Evolutionary conservation across 2,888 invertebrate species (phyloP), one percentile per base, ranked within the genome.

Genomic region (Orchesella flavescens): DNA sequence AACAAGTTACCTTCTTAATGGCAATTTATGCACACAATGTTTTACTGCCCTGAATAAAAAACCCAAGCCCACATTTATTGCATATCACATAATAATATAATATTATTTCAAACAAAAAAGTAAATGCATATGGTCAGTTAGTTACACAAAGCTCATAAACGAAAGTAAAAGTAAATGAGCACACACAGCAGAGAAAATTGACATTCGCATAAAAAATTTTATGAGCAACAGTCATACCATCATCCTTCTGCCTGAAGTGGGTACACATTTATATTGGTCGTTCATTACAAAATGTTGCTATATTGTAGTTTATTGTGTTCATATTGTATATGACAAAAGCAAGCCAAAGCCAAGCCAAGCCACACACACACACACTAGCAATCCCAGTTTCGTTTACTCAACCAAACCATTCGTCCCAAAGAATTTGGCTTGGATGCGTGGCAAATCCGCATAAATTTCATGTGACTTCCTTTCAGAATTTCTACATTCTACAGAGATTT

Each of bases 1-100:
- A 80, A 80, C 80, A 73, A 80, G 80, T 80, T 80, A 66, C 66
- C 79, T 73, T 80, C 65, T 73, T 80, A 72, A 79, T 65, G 65
- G 55, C 69, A 61, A 79, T 79, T 72, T 80, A 80, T 66, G 65
- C 53, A 77, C 59, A 77, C 75, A 65, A 77, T 77, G 69, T 69
- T 77, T 77, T 77, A 69, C 77, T 77, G 69, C 69, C 76, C 44
- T 59, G 69, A 61, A 57, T 68, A 65, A 53, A 73, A 13, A 71
- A 71, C 19, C 23, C 23, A 23, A 34, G 24, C 13, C 12, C 63
- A 63, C n/a, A 59, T 19, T 15, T 21, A 12, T 59, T 17, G 53
- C 15, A 17, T 53, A 53, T 17, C 17, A 53, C 53, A 53, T 10
- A 34, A 34, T 34, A 34, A 34, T 34, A 34, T 34, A 34, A 34